A percentile compares a stretch with the other conserved stretches of the same genome.
These are phyloP conservation scores for Spilarctia lutea DNA, from an alignment of 2,888 invertebrate genomes.

Conservation along the genomic window DNA sequence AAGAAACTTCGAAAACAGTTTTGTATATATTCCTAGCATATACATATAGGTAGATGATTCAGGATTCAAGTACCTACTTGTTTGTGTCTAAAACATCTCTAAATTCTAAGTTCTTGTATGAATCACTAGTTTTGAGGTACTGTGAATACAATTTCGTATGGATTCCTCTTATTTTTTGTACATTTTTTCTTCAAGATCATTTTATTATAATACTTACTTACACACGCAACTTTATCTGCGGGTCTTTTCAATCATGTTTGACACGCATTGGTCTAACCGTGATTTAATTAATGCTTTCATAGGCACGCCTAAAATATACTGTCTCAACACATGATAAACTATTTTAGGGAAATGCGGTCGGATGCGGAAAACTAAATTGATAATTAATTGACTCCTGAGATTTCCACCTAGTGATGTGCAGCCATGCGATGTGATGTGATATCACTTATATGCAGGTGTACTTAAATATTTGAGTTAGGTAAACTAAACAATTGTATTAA, in stretches of 20 bases:
- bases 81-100: background rate
- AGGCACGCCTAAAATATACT: background rate
- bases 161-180: too few relatives aligned
- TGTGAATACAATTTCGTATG: background rate
- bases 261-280: too few relatives aligned
- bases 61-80: background rate
- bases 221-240: too few relatives aligned
- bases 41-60: background rate
- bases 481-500: background rate
- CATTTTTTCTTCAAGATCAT: too few relatives aligned
- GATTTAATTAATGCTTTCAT: too few relatives aligned
- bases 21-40: background rate
- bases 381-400: background rate
- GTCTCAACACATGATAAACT: background rate
- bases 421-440: too few relatives aligned
- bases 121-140: background rate
- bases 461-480: background rate
- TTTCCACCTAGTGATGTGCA: background rate
- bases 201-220: too few relatives aligned
- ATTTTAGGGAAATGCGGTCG: background rate
- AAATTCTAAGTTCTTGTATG: background rate
- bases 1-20: conserved; percentile 1
- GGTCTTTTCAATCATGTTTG: too few relatives aligned
- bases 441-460: too few relatives aligned
- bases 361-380: background rate